Conservation (phyloP, 2,797 vertebrate species). For the Dallia pectoralis region DNA sequence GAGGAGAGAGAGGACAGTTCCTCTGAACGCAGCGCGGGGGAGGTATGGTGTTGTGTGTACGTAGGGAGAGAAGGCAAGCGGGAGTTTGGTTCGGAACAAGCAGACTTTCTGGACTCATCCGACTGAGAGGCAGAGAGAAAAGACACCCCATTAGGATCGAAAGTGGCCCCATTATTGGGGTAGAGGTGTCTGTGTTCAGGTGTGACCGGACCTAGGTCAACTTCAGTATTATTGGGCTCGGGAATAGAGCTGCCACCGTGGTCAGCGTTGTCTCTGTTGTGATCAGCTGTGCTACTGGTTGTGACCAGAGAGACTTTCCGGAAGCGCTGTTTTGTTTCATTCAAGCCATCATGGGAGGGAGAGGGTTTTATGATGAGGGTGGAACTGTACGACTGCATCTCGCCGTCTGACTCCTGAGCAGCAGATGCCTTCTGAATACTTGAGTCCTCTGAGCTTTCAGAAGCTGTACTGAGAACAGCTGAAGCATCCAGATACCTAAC, state of each 20-base stretch:
- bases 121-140: slow-evolving; percentile 28
- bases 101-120: slow-evolving; percentile 20
- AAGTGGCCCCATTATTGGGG: slow-evolving; percentile 42
- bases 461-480: slow-evolving; percentile 8
- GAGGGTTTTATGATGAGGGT: slow-evolving; percentile 62
- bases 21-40: not conserved
- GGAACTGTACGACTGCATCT: slow-evolving; percentile 67
- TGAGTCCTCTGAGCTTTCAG: slow-evolving; percentile 27
- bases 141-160: not conserved
- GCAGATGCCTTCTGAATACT: slow-evolving; percentile 16
- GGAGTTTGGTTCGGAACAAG: slow-evolving; percentile 19
- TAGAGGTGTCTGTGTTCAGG: slow-evolving; percentile 49
- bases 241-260: not conserved
- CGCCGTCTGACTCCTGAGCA: slow-evolving; percentile 25
- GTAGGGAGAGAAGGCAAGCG: slow-evolving; percentile 22
- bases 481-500: slow-evolving; percentile 43
- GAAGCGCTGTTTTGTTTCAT: slow-evolving; percentile 63
- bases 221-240: slow-evolving; percentile 17
- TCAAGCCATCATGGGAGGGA: not conserved
- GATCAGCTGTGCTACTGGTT: not conserved
- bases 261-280: not conserved
- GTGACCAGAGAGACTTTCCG: slow-evolving; percentile 76
- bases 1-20: slow-evolving; percentile 16
- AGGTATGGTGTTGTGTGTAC: slow-evolving; percentile 31
- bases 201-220: not conserved